Conservation (phyloP, 2,797 vertebrate species). For the Allobates femoralis region DNA sequence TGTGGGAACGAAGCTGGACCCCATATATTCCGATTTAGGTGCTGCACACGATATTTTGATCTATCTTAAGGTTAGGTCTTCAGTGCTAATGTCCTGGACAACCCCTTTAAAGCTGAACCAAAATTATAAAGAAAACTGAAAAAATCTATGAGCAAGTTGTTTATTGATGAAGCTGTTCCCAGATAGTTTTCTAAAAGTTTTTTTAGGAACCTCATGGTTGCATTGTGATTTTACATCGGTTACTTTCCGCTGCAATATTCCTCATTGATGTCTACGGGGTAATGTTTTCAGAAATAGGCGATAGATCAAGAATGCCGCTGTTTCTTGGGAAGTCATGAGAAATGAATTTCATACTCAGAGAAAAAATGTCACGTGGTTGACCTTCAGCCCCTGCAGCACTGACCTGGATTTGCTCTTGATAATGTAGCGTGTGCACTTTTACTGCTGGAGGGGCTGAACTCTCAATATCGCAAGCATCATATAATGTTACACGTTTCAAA, state of each 20-base stretch:
- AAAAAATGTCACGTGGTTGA: not conserved
- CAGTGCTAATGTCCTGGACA: no score
- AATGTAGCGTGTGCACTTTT: not conserved
- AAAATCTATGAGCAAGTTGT: no score
- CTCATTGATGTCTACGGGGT: not conserved
- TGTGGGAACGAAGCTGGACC: no score
- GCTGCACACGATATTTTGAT: no score
- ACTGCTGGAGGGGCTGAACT: not conserved
- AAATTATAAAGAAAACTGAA: no score
- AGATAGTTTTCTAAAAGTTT: no score
- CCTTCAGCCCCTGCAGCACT: not conserved
- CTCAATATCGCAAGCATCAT: not conserved
- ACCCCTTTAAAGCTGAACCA: no score
- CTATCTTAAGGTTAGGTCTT: no score
- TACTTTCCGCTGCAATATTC: not conserved
- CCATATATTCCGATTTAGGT: no score
- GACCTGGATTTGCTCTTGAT: not conserved
- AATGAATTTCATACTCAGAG: not conserved
- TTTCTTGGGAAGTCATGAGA: not conserved
- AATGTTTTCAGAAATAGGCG: not conserved
- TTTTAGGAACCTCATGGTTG: not conserved
- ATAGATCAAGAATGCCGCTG: not conserved
- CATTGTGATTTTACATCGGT: not conserved
- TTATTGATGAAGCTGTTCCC: no score
- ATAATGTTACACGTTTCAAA: not conserved